Evolutionary conservation across 2,797 vertebrate genomes (phyloP).

Genomic region (Peromyscus aztecus): DNA sequence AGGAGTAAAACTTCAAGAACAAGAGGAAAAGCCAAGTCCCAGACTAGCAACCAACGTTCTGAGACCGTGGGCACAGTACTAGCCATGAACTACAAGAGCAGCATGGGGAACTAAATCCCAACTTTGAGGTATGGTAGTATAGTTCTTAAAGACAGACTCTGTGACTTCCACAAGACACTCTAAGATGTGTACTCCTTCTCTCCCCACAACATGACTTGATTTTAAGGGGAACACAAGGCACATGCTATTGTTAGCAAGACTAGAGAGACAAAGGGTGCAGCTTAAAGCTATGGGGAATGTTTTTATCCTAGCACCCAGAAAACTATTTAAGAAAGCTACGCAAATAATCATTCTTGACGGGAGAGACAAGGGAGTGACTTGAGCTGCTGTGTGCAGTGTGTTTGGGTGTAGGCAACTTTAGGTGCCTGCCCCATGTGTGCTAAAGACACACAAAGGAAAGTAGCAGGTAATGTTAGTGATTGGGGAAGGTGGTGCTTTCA

Average conservation of each 20-base stretch:
- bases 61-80: too few species aligned
- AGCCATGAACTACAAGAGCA: neutral
- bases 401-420: neutral
- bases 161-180: neutral
- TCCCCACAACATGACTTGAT: too few species aligned
- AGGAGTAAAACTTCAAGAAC: neutral
- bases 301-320: neutral
- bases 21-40: neutral
- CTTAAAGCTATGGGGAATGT: neutral
- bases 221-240: neutral
- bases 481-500: neutral
- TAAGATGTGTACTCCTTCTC: neutral
- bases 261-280: neutral
- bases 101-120: neutral
- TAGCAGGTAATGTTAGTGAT: accelerated
- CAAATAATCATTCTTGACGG: neutral
- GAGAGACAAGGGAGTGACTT: neutral
- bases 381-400: neutral
- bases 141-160: neutral
- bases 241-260: neutral
- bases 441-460: neutral
- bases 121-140: neutral
- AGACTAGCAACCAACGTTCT: neutral
- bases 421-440: neutral
- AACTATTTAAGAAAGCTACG: neutral